phyloP scores from a whole-genome alignment of 2,797 vertebrate genomes.

The Gambusia yucatana region DNA sequence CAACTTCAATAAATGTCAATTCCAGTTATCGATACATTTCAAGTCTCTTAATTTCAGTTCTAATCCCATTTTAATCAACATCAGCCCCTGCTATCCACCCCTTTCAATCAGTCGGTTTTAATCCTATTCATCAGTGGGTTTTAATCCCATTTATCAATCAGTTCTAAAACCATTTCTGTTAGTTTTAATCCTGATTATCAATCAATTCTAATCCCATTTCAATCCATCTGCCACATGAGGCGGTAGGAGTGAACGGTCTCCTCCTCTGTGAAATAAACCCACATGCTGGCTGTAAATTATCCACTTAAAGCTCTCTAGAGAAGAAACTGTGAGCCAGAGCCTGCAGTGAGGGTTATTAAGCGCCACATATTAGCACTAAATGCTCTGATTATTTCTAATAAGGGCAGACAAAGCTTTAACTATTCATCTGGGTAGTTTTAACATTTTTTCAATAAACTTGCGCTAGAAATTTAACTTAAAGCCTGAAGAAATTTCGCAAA shows the following conservation, averaged over 20 bases:
- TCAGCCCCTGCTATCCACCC: background rate
- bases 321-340: conserved; percentile 6
- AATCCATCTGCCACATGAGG: conserved; percentile 39
- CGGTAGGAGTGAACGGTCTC: conserved; percentile 35
- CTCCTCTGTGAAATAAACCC: conserved; percentile 51
- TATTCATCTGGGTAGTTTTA: background rate
- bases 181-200: conserved; percentile 13
- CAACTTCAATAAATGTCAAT: conserved; percentile 20
- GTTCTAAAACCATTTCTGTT: background rate
- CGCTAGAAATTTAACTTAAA: background rate
- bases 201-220: conserved; percentile 32
- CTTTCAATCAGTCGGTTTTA: background rate
- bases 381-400: conserved; percentile 6
- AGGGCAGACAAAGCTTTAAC: conserved; percentile 2
- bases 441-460: background rate
- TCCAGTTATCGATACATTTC: background rate
- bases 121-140: background rate
- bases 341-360: conserved; percentile 9
- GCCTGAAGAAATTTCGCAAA: background rate
- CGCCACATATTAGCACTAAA: conserved; percentile 1
- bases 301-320: conserved; percentile 52
- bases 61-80: background rate
- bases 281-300: conserved; percentile 48
- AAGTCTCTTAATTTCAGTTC: background rate
- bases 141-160: background rate